Base-by-base conservation (phyloP, 37 sponge, comb jelly and placozoan species). In the Cliona cf. orientalis region DNA sequence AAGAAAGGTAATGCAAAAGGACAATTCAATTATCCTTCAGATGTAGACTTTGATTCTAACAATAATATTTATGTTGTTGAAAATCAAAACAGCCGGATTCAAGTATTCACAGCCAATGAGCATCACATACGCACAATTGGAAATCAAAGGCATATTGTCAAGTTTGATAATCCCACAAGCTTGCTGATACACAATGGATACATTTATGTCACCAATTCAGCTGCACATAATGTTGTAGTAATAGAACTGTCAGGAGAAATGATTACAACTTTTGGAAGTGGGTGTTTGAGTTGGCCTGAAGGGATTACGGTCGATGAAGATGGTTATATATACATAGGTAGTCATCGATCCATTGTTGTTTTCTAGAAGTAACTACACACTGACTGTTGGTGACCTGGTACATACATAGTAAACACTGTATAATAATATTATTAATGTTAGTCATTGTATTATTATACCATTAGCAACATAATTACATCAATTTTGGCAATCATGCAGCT, bases 31-130 rank as follows among this genome's bases (percentile, higher is more conserved):
- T 33, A 7, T n/a, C 74, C 74, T 11, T 12, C 74, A 55, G 37
- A 73, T 49, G 21, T 73, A 12, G 74, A 41, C 14, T 21, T 46
- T 35, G 74, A 73, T 57, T 33, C 3, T 1, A 5, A 25, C 11
- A 57, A 57, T 11, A 73, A 31, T 31, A 35, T n/a, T 7, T 73
- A 73, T 14, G 55, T 73, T 46, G 56, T 5, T 49, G 74, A 73
- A 6, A 2, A 46, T n/a, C 14, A 35, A 5, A 31, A 31, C 35
- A 55, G 53, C 32, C 25, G 56, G 31, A 43, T 73, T 41, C 34
- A 33, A 14, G 74, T 46, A 14, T 46, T 73, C 29, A 25, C 55
- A 4, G 1, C 57, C 1, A 37, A 73, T 31, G 74, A 57, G 19
- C 17, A 3, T 21, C 28, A 25, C 6, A 12, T 25, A n/a, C 64